phyloP scores from a whole-genome alignment of 1,140 invertebrate genomes.

The Acyrthosiphon pisum region DNA sequence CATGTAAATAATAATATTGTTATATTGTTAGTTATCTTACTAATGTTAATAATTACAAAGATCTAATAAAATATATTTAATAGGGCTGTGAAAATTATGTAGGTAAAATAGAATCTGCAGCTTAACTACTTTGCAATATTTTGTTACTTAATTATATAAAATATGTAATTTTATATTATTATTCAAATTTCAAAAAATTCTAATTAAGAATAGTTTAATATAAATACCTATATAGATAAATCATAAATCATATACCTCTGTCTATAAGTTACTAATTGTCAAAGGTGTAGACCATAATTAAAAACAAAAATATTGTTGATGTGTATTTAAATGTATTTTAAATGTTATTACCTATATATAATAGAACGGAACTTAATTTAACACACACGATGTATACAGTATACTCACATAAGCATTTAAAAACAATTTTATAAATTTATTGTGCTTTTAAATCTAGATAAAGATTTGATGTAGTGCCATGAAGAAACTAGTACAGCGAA shows the following conservation, averaged over 20 bases:
- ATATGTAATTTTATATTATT: not conserved
- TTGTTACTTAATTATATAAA: not conserved
- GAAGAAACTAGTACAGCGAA: not conserved
- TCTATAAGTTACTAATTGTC: conserved; percentile 36
- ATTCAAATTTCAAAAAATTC: not conserved
- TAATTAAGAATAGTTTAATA: not conserved
- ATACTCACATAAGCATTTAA: not conserved
- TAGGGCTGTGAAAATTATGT: not conserved
- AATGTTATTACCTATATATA: not conserved
- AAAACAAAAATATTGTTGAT: not conserved
- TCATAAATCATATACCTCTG: conserved; percentile 33
- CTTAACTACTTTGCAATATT: not conserved
- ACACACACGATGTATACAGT: not conserved
- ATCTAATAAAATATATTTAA: not conserved
- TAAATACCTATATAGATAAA: not conserved
- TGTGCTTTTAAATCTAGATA: not conserved
- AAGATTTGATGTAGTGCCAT: not conserved
- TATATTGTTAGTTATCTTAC: not conserved
- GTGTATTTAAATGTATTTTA: not conserved
- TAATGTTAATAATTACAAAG: not conserved
- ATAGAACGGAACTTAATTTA: not conserved
- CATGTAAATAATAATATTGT: not conserved
- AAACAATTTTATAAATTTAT: not conserved
- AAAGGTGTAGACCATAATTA: conserved; percentile 38
- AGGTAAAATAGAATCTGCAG: not conserved